Base-by-base conservation (phyloP, 1,140 invertebrate species). In the Rhizoglyphus robini region DNA sequence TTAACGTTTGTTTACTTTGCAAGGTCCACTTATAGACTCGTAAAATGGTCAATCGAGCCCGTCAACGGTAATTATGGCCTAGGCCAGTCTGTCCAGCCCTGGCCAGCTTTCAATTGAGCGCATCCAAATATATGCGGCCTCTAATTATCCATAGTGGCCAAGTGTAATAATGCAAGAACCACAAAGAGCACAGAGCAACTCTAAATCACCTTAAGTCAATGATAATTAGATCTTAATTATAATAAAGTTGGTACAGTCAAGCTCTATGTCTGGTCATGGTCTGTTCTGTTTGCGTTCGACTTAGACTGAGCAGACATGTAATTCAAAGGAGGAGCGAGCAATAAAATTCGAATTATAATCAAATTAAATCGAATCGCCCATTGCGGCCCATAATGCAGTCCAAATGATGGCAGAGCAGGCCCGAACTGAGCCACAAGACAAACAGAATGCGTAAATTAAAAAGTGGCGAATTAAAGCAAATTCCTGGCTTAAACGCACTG, bases 331-430 rank as follows among this genome's bases (percentile, higher is more conserved):
- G 51, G 51, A 32, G 31, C 51, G 8, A 8, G 51, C 51, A 54
- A 54, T 54, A 54, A 54, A 54, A 54, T 54, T 54, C 51, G 23
- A 54, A 54, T 54, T 54, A 54, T 54, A 54, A 54, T 54, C 51
- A 54, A 54, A 54, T 54, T 54, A 54, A 54, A 54, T 15, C 41
- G 41, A 46, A 46, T 15, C 41, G 15, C 41, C 41, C 23, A 46
- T 23, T 15, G 23, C 41, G 41, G 41, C 23, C 15, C 41, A 46
- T 23, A 46, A 46, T 46, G 41, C 15, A 46, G 41, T 23, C n/a
- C 15, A 46, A 46, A 46, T 46, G 41, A 23, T 23, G 41, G n/a
- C n/a, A n/a, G n/a, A n/a, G n/a, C n/a, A n/a, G n/a, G n/a, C n/a
- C n/a, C n/a, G n/a, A n/a, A n/a, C n/a, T n/a, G n/a, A n/a, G n/a